Evolutionary conservation across 2,888 invertebrate genomes (phyloP), one percentile per base, ranked within the genome.

Genomic region (Ypsolopha scabrella): DNA sequence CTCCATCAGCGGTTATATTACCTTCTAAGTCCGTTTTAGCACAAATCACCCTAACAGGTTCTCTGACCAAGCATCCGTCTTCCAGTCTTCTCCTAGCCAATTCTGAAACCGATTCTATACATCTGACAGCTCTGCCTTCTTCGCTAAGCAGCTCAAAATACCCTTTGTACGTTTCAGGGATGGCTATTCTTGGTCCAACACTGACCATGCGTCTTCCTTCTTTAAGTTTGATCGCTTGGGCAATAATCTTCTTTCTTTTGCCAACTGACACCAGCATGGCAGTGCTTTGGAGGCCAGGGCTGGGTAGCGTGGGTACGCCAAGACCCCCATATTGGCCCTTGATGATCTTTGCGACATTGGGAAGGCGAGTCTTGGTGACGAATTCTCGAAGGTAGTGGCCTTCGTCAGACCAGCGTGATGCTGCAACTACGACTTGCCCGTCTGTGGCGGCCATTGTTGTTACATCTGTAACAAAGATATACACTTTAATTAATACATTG

Each of bases 111-210:
- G 93, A 94, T 72, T 96, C 95, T 66, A 97, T 94, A 63, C 96
- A 95, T 57, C 95, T 89, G 7, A 96, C 95, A 33, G 96, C 94
- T 61, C 95, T 88, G 0, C 97, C 97, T 77, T 98, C 97, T 80
- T 98, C 97, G 69, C 96, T 97, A 37, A 98, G 87, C 50, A 98
- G 89, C 77, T 98, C 97, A 75, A 98, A 98, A 80, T 94, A 97
- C 7, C 98, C 98, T 59, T 93, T 89, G 75, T 96, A 97, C 0
- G 93, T 91, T 64, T 96, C 94, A 6, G 98, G 97, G 55, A 98
- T 96, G 50, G 95, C 93, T 57, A 97, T 89, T 68, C 96, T 90
- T 7, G 94, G 94, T 46, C 93, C 92, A 34, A 94, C 91, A 62
- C 93, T 92, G 38, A 93, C 93, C 66, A 94, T 91, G 54, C 95